Conservation (phyloP, 1,140 invertebrate species). For the Lerema accius region DNA sequence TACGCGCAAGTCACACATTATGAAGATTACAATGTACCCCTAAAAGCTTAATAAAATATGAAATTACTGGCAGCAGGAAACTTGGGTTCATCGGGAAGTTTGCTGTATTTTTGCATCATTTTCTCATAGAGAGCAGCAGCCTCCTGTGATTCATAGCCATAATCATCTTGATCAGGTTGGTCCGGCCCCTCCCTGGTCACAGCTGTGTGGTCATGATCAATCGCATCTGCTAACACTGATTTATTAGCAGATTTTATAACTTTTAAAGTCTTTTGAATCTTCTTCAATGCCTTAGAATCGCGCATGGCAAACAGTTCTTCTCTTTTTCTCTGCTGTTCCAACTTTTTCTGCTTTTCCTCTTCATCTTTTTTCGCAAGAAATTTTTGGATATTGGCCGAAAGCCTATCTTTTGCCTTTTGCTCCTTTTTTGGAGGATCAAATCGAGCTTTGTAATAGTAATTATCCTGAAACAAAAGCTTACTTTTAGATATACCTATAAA, state of each 20-base stretch:
- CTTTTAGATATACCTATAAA: too few relatives aligned
- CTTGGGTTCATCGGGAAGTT: slow-evolving; percentile 86
- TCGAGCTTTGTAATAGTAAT: slow-evolving; percentile 87
- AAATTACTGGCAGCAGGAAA: slow-evolving; percentile 73
- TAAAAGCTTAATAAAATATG: too few relatives aligned
- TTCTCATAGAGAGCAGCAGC: slow-evolving; percentile 91
- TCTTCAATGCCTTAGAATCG: slow-evolving; percentile 82
- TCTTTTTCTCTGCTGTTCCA: slow-evolving; percentile 86
- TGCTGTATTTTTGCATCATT: slow-evolving; percentile 92
- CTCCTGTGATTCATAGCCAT: slow-evolving; percentile 92
- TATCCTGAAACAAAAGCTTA: slow-evolving; percentile 55
- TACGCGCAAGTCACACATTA: too few relatives aligned
- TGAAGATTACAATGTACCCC: too few relatives aligned
- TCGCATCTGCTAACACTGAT: slow-evolving; percentile 91
- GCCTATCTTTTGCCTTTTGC: slow-evolving; percentile 85
- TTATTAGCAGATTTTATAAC: slow-evolving; percentile 95
- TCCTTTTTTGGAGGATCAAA: slow-evolving; percentile 93
- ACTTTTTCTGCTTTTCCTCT: slow-evolving; percentile 87
- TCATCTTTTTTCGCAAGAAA: slow-evolving; percentile 92
- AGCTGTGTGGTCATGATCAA: slow-evolving; percentile 89
- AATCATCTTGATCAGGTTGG: slow-evolving; percentile 95
- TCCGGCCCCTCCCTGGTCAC: slow-evolving; percentile 87
- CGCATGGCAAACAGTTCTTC: slow-evolving; percentile 88
- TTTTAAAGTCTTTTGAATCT: slow-evolving; percentile 85
- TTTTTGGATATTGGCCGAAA: slow-evolving; percentile 91